Evolutionary conservation across 2,113 vertebrate species (phyloP), one percentile per base, ranked within the genome.

Genomic region (Peromyscus californicus): DNA sequence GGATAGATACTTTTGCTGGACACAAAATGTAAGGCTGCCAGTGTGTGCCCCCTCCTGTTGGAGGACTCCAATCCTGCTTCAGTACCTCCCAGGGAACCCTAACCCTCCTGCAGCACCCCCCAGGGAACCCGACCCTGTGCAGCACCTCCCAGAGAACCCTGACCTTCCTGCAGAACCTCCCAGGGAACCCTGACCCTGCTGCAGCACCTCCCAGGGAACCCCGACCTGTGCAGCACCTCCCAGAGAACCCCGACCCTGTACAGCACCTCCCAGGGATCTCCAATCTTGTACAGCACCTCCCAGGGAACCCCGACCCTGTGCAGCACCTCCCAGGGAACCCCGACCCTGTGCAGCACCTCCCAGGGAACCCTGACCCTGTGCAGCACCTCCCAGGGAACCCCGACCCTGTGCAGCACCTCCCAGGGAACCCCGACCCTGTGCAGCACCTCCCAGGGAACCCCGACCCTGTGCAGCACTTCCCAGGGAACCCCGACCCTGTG

Each of bases 201-300:
- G 39, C 19, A 76, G 24, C 42, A 29, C 42, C 1, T 29, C 76
- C 45, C 45, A 8, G 76, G 26, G 3, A 33, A 33, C 5, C 42
- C 45, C 13, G 1, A 78, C 13, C 26, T 7, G 51, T 57, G 10
- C 17, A 15, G 21, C 0, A 6, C 54, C 17, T n/a, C 33, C 16
- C 1, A 36, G 69, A 0, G 33, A 70, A 36, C 2, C 21, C 72
- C 0, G 1, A 22, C 72, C 10, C 72, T 22, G 21, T n/a, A 8
- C 8, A 75, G 9, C 72, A 2, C n/a, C 17, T 42, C 42, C 63
- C 24, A 48, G 75, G 42, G 75, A 48, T 7, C 12, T 1, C 26
- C 0, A 2, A 78, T 13, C 26, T 26, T 7, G 54, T 42, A 21
- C 19, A 76, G 24, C 42, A 29, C 42, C 1, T 29, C 76, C 45